Evolutionary conservation across 1,140 invertebrate species (phyloP).

Genomic region (Drosophila suzukii): DNA sequence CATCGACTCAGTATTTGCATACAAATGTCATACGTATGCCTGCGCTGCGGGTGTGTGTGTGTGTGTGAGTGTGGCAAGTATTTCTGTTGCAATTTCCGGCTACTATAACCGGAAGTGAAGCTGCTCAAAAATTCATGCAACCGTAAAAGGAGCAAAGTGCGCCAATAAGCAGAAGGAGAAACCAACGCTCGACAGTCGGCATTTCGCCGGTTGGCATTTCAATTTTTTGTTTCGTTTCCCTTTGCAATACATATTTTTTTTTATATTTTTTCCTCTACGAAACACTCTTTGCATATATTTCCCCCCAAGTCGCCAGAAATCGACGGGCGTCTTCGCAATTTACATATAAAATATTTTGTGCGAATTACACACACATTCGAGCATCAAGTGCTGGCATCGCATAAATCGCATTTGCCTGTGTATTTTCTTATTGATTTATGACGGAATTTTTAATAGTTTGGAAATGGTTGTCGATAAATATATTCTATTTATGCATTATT

Average conservation of each 20-base stretch:
- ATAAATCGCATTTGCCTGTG: slow-evolving; percentile 41
- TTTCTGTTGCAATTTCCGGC: slow-evolving; percentile 76
- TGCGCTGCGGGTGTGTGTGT: background rate
- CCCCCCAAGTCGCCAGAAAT: slow-evolving; percentile 28
- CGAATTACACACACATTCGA: slow-evolving; percentile 40
- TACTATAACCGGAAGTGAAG: slow-evolving; percentile 70
- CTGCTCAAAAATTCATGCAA: slow-evolving; percentile 74
- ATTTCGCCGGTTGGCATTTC: slow-evolving; percentile 29
- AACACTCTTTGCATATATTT: slow-evolving; percentile 33
- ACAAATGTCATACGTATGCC: slow-evolving; percentile 68
- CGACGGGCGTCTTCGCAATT: slow-evolving; percentile 42
- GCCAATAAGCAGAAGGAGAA: slow-evolving; percentile 54
- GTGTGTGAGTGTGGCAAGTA: slow-evolving; percentile 37
- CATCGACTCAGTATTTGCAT: slow-evolving; percentile 66
- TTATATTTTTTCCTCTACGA: slow-evolving; percentile 14
- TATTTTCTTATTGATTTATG: slow-evolving; percentile 43
- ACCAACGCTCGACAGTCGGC: slow-evolving; percentile 30
- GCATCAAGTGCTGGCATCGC: slow-evolving; percentile 49
- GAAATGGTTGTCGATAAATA: slow-evolving; percentile 38
- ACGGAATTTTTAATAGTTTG: slow-evolving; percentile 50
- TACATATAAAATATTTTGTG: slow-evolving; percentile 53
- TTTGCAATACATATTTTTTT: slow-evolving; percentile 7
- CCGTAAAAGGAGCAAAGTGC: slow-evolving; percentile 73
- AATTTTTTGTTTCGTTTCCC: slow-evolving; percentile 11
- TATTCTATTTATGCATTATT: slow-evolving; percentile 53